These are phyloP conservation scores for Reticulitermes lucifugus DNA, from an alignment of 2,888 invertebrate species.

Conservation along the genomic window DNA sequence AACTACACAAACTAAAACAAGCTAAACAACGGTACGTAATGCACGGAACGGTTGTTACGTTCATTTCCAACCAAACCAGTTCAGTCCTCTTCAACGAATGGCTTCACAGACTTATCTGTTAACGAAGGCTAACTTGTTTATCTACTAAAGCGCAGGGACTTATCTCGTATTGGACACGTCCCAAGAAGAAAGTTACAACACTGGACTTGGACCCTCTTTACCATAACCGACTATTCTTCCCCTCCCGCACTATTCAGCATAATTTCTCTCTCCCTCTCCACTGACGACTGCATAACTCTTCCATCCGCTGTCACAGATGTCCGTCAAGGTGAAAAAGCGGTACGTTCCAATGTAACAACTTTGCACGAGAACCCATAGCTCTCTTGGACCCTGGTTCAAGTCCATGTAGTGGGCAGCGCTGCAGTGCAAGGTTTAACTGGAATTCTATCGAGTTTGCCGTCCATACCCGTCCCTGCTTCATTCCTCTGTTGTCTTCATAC, in stretches of 20 bases:
- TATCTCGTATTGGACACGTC: conserved; percentile 22
- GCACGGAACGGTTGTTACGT: background rate
- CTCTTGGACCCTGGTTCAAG: too few relatives aligned
- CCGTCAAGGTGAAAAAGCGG: background rate
- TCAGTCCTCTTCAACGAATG: background rate
- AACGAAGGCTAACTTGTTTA: background rate
- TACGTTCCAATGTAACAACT: background rate
- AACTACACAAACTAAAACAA: background rate
- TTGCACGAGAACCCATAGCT: background rate
- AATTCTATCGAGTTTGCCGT: too few relatives aligned
- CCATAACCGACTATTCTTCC: background rate
- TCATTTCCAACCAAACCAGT: background rate
- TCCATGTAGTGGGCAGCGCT: too few relatives aligned
- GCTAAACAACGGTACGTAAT: background rate
- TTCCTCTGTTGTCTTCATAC: too few relatives aligned
- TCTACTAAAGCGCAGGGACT: background rate
- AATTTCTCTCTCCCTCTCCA: conserved; percentile 17
- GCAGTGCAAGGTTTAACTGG: too few relatives aligned
- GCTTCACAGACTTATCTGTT: background rate
- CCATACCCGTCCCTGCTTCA: too few relatives aligned
- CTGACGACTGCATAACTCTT: background rate
- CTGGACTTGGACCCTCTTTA: background rate
- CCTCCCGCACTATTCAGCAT: conserved; percentile 4
- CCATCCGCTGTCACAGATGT: background rate
- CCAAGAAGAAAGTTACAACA: conserved; percentile 14